A percentile compares a stretch with the other conserved stretches of the same genome.
phyloP scores from a whole-genome alignment of 1,140 invertebrate species.

The Lordiphosa mommai region DNA sequence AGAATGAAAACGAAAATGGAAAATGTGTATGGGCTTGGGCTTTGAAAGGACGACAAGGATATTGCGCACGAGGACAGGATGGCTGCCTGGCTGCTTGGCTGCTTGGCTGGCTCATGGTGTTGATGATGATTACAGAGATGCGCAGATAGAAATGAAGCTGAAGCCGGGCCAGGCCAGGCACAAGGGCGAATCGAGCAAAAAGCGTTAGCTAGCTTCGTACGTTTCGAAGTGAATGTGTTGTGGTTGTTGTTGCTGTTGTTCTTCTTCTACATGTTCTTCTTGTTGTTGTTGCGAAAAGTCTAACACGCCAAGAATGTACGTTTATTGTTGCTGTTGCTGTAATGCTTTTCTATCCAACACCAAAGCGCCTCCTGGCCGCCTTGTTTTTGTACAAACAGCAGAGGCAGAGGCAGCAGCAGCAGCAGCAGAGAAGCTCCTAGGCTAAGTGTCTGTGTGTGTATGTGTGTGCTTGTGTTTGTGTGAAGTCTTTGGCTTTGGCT shows the following conservation, averaged over 20 bases:
- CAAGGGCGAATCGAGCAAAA: slow-evolving; percentile 48
- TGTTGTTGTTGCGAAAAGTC: slow-evolving; percentile 62
- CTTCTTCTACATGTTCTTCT: slow-evolving; percentile 37
- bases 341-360: slow-evolving; percentile 41
- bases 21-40: slow-evolving; percentile 51
- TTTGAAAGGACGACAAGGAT: slow-evolving; percentile 69
- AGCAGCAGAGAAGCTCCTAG: slow-evolving; percentile 33
- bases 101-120: slow-evolving; percentile 61
- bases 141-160: slow-evolving; percentile 65
- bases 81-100: slow-evolving; percentile 54
- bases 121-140: slow-evolving; percentile 77
- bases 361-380: slow-evolving; percentile 7
- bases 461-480: slow-evolving; percentile 15
- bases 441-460: slow-evolving; percentile 28
- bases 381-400: slow-evolving; percentile 22
- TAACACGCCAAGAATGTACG: slow-evolving; percentile 71
- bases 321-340: slow-evolving; percentile 44
- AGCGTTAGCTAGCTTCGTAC: slow-evolving; percentile 34
- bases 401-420: slow-evolving; percentile 1
- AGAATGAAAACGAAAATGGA: slow-evolving; percentile 77
- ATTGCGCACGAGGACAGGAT: slow-evolving; percentile 75
- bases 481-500: slow-evolving; percentile 6
- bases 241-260: slow-evolving; percentile 22
- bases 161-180: slow-evolving; percentile 30
- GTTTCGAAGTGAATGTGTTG: slow-evolving; percentile 19